Percentiles rank a stretch among this genome's conserved stretches.
These are phyloP conservation scores for Drosophila sp. DNA, from an alignment of 1,140 invertebrate genomes.

Conservation along the genomic window DNA sequence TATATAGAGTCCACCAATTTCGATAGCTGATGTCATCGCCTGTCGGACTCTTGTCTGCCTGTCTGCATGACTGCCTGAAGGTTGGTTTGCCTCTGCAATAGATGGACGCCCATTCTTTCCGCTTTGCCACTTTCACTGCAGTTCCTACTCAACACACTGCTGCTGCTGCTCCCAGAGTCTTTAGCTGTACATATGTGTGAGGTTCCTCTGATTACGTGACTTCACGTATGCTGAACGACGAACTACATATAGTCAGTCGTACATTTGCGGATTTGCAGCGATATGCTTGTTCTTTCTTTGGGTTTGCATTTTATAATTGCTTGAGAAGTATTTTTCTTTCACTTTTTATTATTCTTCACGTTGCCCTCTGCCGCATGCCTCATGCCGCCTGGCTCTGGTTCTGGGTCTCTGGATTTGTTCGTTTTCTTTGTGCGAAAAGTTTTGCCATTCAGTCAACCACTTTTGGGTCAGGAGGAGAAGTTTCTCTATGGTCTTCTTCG, in stretches of 20 bases:
- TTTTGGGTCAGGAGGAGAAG: conserved; percentile 57
- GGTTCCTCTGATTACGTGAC: conserved; percentile 50
- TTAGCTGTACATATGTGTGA: conserved; percentile 5
- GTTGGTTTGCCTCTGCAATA: conserved; percentile 2
- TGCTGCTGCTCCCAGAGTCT: conserved; percentile 37
- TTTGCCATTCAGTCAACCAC: conserved; percentile 35
- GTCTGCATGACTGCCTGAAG: neutral
- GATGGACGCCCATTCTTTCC: conserved; percentile 39
- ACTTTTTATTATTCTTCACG: conserved; percentile 28
- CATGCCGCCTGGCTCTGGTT: no score
- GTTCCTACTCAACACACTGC: conserved; percentile 48
- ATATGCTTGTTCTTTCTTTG: conserved; percentile 31
- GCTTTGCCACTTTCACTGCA: conserved; percentile 72
- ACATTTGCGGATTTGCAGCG: conserved; percentile 43
- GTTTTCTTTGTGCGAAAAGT: conserved; percentile 45
- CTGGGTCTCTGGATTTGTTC: conserved; percentile 8
- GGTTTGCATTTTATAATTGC: conserved; percentile 74
- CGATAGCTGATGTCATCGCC: conserved; percentile 69
- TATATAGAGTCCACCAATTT: neutral
- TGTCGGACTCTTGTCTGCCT: conserved; percentile 26
- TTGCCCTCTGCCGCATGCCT: neutral
- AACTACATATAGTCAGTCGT: neutral
- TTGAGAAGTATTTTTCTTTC: conserved; percentile 59
- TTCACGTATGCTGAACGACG: conserved; percentile 38
- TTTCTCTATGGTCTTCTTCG: conserved; percentile 46